These are phyloP conservation scores for Orientallactaga sibirica DNA, from an alignment of 2,797 vertebrate genomes.

Conservation along the genomic window DNA sequence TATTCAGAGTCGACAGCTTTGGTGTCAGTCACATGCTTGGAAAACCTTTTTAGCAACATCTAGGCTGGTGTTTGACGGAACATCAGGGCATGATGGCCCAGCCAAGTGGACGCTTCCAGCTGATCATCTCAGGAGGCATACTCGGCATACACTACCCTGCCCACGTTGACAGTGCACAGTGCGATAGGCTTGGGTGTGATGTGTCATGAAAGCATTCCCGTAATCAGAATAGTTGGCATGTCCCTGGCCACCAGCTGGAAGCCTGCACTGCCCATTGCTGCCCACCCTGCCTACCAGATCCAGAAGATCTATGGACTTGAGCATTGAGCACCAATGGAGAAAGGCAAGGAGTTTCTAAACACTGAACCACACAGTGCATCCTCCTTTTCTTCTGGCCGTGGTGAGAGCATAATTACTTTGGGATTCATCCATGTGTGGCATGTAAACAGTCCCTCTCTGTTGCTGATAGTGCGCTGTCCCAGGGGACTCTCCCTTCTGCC, in stretches of 20 bases:
- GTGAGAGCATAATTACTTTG: neutral
- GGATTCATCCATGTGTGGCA: neutral
- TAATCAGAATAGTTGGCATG: rapidly evolving
- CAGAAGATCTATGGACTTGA: rapidly evolving
- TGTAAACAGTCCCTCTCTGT: rapidly evolving
- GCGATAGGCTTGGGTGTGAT: rapidly evolving
- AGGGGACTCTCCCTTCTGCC: rapidly evolving
- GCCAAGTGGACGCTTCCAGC: rapidly evolving
- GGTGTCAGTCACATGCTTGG: neutral
- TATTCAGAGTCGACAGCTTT: neutral
- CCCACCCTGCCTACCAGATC: rapidly evolving
- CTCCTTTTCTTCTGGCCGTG: neutral
- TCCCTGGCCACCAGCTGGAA: rapidly evolving
- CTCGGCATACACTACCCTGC: rapidly evolving
- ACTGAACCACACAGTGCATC: rapidly evolving
- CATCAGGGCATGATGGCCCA: rapidly evolving
- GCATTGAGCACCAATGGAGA: rapidly evolving
- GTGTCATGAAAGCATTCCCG: rapidly evolving
- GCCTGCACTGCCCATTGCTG: rapidly evolving
- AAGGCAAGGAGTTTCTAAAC: neutral
- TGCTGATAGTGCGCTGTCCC: rapidly evolving
- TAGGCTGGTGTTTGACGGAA: neutral
- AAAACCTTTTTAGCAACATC: neutral
- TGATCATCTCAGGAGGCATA: rapidly evolving
- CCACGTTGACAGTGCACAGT: rapidly evolving